Evolutionary conservation across 2,888 invertebrate genomes (phyloP), one percentile per base, ranked within the genome.

Genomic region (Agrotis clavis): DNA sequence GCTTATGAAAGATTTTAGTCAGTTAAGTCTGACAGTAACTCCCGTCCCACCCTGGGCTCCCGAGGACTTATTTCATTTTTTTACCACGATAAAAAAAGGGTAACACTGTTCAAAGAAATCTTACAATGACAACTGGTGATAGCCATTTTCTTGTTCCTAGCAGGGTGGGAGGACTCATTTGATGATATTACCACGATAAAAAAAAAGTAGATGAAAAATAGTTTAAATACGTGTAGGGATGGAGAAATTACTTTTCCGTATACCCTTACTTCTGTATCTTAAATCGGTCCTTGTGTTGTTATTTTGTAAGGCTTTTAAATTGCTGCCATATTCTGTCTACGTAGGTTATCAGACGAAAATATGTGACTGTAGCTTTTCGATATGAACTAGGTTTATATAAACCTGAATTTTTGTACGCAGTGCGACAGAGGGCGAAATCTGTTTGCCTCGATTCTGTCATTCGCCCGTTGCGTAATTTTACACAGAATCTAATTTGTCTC

Each of bases 361-460:
- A 7, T 13, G 13, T 19, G 16, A 7, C 16, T 45, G 30, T 51
- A 59, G 47, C 5, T 2, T 47, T 53, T 75, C 11, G 18, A 25
- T 59, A 25, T 13, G 6, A 18, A 19, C 18, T 48, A 63, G 9
- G 48, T n/a, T 45, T 56, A 45, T 48, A 25, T 7, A 2, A 41
- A 51, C 11, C 25, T 25, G 6, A 41, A 69, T 14, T 54, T 71
- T 71, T 71, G 41, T 75, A 48, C 72, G 74, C 74, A 75, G 51
- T 79, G 79, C 74, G 74, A n/a, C 57, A 71, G 9, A n/a, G 54
- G 50, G 41, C 51, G 57, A 62, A 71, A 51, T 59, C 57, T 59
- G 35, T 35, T 51, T 21, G 65, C 35, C 19, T 74, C 56, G 48
- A 16, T 51, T 48, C 25, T 47, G 50, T 47, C 47, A 71, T 16